Evolutionary conservation across 2,888 invertebrate species (phyloP), one percentile per base, ranked within the genome.

Genomic region (Leptinotarsa rubiginosa): DNA sequence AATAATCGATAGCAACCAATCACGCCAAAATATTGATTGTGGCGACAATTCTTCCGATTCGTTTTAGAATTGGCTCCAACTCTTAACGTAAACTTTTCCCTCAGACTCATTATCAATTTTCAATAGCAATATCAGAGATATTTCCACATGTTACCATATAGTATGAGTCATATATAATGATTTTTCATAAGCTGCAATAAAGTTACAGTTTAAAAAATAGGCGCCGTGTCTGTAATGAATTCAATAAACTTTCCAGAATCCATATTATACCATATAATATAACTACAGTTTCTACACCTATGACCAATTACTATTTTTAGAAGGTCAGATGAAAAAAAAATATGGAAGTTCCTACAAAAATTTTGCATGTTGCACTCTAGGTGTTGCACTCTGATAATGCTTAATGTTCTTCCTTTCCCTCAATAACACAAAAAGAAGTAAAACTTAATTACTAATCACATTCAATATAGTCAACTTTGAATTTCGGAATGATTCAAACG

Each of bases 321-420:
- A 12, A 3, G 62, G 15, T 41, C 31, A 41, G n/a, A 62, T 25
- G 5, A 12, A 18, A 62, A 4, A 56, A 22, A 22, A 56, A 20
- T 18, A 56, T 41, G 31, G 12, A 62, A 18, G 31, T 41, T 4
- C 31, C 10, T 62, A 41, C 20, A 56, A 22, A 56, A 3, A 22
- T 56, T 56, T 62, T 62, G 62, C 62, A 62, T 62, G 62, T 62
- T 62, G 62, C 62, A 62, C 62, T 41, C n/a, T 41, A 31, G 41
- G 41, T 62, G 41, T n/a, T n/a, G n/a, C n/a, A n/a, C n/a, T 62
- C 56, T 56, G 13, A 62, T 62, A n/a, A 31, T 31, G 31, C 62
- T 62, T 62, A 16, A n/a, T 31, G 31, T 62, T n/a, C n/a, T 62
- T 62, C 41, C n/a, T 62, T 41, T 62, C n/a, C 62, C 22, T 13